phyloP scores from a whole-genome alignment of 2,113 vertebrate species.

The Rhinichthys klamathensis region DNA sequence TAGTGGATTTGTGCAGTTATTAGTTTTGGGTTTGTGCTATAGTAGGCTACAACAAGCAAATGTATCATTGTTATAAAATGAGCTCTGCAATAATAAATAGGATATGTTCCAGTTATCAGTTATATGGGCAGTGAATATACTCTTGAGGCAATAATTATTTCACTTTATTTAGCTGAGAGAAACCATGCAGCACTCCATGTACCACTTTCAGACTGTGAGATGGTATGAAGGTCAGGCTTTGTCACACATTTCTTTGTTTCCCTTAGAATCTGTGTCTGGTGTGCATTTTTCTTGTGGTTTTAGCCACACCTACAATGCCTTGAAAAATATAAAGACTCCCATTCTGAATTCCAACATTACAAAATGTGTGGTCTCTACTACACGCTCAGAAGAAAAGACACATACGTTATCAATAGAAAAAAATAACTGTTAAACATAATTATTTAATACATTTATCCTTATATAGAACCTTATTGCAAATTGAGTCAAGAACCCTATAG shows the following conservation, averaged over 20 bases:
- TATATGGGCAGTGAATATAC: background rate
- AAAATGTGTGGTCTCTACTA: no score
- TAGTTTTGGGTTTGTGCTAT: background rate
- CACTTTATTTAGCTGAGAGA: background rate
- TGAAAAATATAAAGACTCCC: no score
- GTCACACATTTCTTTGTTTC: background rate
- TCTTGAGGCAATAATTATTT: background rate
- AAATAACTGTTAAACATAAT: no score
- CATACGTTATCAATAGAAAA: no score
- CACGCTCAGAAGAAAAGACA: no score
- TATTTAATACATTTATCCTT: no score
- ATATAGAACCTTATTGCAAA: no score
- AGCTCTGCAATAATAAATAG: background rate
- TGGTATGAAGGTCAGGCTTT: background rate
- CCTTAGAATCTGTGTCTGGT: background rate
- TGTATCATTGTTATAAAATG: background rate
- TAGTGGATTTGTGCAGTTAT: background rate
- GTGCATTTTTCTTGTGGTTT: no score
- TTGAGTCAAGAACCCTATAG: no score
- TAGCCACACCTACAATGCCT: no score
- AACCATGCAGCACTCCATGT: background rate
- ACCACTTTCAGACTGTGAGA: background rate
- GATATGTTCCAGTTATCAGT: background rate
- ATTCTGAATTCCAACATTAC: no score
- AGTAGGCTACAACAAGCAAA: background rate